Conservation (phyloP, 2,113 vertebrate species). For the Megaceryle maxima region DNA sequence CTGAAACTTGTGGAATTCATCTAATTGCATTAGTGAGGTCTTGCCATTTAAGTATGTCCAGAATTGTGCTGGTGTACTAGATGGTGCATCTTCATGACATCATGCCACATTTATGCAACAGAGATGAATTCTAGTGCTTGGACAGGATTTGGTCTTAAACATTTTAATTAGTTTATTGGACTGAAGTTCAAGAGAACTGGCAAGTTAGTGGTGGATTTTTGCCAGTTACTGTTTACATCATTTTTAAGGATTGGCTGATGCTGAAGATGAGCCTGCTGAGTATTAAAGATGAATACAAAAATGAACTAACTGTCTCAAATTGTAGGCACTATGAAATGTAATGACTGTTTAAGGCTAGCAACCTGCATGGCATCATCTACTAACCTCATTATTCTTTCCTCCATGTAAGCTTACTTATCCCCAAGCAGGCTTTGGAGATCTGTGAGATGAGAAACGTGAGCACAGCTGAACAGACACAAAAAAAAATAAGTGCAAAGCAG, state of each 20-base stretch:
- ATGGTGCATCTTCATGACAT: not conserved
- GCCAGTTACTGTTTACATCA: not conserved
- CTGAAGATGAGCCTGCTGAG: not conserved
- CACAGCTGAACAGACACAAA: not conserved
- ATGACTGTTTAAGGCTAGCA: not conserved
- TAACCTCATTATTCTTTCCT: not conserved
- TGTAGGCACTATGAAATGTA: not conserved
- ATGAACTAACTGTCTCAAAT: not conserved
- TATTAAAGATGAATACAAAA: not conserved
- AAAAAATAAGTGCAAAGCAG: not conserved
- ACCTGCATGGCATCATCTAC: not conserved
- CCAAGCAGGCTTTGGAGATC: not conserved
- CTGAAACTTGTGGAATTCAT: not conserved
- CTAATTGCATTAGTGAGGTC: not conserved
- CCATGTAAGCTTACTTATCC: not conserved
- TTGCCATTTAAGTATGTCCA: not conserved
- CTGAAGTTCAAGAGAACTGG: not conserved
- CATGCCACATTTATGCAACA: not conserved
- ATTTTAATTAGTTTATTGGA: conserved; percentile 31
- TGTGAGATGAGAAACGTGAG: not conserved
- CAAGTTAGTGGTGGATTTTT: not conserved
- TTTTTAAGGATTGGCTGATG: not conserved
- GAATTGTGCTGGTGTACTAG: not conserved
- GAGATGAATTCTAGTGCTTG: not conserved
- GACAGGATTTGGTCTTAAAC: not conserved